Conservation (phyloP, 2,888 invertebrate genomes). For the Leptarthrus brevirostris region DNA sequence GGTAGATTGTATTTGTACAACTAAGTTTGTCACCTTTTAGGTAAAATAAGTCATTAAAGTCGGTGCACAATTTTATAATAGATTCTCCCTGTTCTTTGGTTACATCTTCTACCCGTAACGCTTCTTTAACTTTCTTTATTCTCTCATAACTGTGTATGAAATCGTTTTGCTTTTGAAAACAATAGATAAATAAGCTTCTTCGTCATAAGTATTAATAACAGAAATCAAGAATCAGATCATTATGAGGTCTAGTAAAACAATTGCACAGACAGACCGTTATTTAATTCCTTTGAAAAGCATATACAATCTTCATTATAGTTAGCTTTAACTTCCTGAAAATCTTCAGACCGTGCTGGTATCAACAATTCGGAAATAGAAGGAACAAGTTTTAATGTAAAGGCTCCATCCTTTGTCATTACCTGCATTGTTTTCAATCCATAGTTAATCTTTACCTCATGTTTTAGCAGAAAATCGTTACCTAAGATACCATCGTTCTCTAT, state of each 20-base stretch:
- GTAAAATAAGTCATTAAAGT: constrained; percentile 7
- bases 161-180: no score
- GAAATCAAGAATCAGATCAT: no score
- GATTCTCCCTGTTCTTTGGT: background rate
- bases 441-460: background rate
- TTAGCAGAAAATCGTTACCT: background rate
- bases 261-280: background rate
- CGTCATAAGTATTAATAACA: no score
- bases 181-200: no score
- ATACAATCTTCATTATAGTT: background rate
- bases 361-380: background rate
- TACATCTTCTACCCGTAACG: background rate
- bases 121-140: background rate
- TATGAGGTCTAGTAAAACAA: background rate
- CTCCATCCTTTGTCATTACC: no score
- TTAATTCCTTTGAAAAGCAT: background rate
- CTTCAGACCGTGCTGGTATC: background rate
- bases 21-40: background rate
- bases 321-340: background rate
- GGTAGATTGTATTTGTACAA: background rate
- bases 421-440: background rate
- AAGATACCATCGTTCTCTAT: background rate
- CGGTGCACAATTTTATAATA: background rate
- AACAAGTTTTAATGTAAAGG: background rate
- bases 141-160: background rate